A percentile compares a stretch with the other conserved stretches of the same genome.
Evolutionary conservation across 53 echinoderm and acorn worm species (phyloP).

Genomic region (Luidia sarsii): DNA sequence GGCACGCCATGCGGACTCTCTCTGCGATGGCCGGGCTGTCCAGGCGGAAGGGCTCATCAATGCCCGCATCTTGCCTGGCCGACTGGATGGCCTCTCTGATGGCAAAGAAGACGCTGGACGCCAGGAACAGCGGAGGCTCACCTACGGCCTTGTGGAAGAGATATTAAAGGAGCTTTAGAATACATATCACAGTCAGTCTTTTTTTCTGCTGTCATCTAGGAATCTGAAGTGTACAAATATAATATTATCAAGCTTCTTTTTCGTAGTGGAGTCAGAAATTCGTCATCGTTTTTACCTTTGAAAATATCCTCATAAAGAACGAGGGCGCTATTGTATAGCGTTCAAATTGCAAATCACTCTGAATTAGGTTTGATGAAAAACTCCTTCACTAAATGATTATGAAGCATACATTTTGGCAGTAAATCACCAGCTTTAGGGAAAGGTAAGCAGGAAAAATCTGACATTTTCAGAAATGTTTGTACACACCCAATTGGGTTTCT

Average conservation of each 20-base stretch:
- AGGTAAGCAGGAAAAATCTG: not conserved
- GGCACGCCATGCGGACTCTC: conserved; percentile 85
- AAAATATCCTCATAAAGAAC: too few relatives aligned
- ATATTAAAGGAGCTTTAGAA: not conserved
- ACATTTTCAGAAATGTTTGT: not conserved
- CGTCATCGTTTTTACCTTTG: too few relatives aligned
- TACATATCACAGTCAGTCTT: not conserved
- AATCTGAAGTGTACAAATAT: too few relatives aligned
- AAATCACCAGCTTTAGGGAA: not conserved
- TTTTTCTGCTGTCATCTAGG: too few relatives aligned
- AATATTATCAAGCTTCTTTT: not conserved
- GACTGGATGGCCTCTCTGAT: conserved; percentile 86
- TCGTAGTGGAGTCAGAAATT: too few relatives aligned
- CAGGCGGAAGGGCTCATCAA: conserved; percentile 63
- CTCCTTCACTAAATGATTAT: too few relatives aligned
- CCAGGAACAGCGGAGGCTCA: conserved; percentile 86
- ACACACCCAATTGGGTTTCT: not conserved
- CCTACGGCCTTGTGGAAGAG: conserved; percentile 68
- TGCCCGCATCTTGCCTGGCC: conserved; percentile 79
- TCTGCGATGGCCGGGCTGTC: conserved; percentile 89
- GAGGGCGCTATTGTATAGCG: too few relatives aligned
- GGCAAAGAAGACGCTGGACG: conserved; percentile 80
- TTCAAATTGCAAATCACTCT: too few relatives aligned
- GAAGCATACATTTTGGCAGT: too few relatives aligned
- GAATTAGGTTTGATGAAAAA: too few relatives aligned